Evolutionary conservation across 2,888 invertebrate species (phyloP).

Genomic region (Lycocerus yunnanus): DNA sequence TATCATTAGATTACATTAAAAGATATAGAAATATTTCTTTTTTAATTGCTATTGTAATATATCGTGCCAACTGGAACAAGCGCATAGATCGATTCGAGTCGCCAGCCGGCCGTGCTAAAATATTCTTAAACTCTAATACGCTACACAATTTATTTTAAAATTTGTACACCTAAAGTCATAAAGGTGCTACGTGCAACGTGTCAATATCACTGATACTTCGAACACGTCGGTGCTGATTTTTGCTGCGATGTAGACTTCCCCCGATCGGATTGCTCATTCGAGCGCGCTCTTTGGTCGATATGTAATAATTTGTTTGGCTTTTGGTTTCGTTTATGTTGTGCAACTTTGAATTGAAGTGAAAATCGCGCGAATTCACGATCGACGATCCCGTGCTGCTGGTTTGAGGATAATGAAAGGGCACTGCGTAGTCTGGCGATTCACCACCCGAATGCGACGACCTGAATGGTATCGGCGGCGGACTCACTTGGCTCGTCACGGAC

Average conservation of each 20-base stretch:
- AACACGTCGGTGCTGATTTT: slow-evolving; percentile 66
- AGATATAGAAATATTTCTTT: not conserved
- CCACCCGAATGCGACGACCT: slow-evolving; percentile 53
- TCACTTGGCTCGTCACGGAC: slow-evolving; percentile 61
- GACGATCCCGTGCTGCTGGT: slow-evolving; percentile 2
- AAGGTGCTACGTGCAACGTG: slow-evolving; percentile 56
- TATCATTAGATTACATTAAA: not conserved
- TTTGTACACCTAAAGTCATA: slow-evolving; percentile 20
- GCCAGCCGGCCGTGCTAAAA: not conserved
- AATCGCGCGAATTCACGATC: not conserved
- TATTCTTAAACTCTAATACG: not conserved
- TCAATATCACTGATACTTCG: slow-evolving; percentile 79
- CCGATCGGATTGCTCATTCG: slow-evolving; percentile 52
- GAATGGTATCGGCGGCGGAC: slow-evolving; percentile 57
- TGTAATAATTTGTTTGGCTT: slow-evolving; percentile 18
- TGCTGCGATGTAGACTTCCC: slow-evolving; percentile 57
- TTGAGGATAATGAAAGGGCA: slow-evolving; percentile 43
- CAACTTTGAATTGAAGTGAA: slow-evolving; percentile 15
- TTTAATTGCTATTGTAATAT: not conserved
- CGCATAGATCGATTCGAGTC: not conserved
- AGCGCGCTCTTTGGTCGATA: slow-evolving; percentile 19
- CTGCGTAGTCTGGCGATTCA: slow-evolving; percentile 51
- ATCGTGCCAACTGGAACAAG: not conserved
- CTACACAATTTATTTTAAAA: not conserved
- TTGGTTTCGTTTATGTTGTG: slow-evolving; percentile 27